A percentile compares a stretch with the other conserved stretches of the same genome.
These are phyloP conservation scores for Ispidina lecontei DNA, from an alignment of 2,797 vertebrate species.

Conservation along the genomic window DNA sequence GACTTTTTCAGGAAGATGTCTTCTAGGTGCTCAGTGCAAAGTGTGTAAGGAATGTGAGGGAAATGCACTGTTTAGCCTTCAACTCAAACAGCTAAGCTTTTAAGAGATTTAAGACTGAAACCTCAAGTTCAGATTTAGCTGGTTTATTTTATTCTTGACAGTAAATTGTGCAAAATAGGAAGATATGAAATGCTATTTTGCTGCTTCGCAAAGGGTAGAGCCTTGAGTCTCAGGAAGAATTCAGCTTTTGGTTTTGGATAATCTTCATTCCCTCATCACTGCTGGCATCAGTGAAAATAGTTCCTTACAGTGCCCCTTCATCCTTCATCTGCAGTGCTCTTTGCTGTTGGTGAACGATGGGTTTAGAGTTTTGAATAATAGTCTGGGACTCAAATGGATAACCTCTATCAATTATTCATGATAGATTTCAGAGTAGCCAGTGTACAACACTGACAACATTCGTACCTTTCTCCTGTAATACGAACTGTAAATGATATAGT, in stretches of 20 bases:
- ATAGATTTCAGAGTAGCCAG: not conserved
- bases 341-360: not conserved
- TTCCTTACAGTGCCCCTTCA: not conserved
- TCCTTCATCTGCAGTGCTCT: constrained; percentile 7
- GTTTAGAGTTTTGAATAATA: constrained; percentile 27
- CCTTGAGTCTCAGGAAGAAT: not conserved
- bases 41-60: not conserved
- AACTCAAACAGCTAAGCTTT: not conserved
- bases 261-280: not conserved
- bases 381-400: constrained; percentile 1
- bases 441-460: constrained; percentile 7
- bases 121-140: not conserved
- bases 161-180: not conserved
- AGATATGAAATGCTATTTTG: not conserved
- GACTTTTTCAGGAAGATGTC: not conserved
- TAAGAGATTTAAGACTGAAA: constrained; percentile 13
- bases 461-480: constrained; percentile 21
- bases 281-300: not conserved
- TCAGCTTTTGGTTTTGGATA: not conserved
- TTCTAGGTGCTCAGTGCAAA: not conserved
- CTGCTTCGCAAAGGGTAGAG: not conserved
- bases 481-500: not conserved
- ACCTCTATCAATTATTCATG: constrained; percentile 50
- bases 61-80: not conserved
- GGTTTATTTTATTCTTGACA: not conserved